Evolutionary conservation across 35 echinoderm and acorn worm genomes (phyloP), one percentile per base, ranked within the genome.

Genomic region (Patiria miniata): DNA sequence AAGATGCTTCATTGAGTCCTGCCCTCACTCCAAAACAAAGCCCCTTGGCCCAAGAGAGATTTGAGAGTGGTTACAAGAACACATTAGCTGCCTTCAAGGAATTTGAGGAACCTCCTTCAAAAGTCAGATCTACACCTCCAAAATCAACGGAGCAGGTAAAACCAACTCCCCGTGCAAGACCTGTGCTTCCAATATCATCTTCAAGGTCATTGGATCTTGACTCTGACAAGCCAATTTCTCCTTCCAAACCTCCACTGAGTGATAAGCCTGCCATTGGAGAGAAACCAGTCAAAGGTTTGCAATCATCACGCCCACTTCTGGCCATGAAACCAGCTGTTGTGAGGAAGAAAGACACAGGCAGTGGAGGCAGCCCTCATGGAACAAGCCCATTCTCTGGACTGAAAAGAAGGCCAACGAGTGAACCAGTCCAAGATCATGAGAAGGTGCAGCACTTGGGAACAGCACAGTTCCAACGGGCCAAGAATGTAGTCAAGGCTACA

Each of bases 41-140:
- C 26, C 65, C 65, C n/a, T 34, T 73, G 34, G 65, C 65, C 29
- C 65, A 73, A 34, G 65, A 73, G 65, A 73, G 65, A 73, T 73
- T 73, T 30, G 65, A 73, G 26, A 73, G 65, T 73, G 65, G 65
- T 23, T 73, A 73, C 65, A 73, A 73, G 29, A 73, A 10, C 26
- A 73, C 65, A 32, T 34, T 73, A 8, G 65, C 65, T 30, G 65
- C 65, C 29, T 73, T 73, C 8, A 73, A 73, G 65, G 65, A 73
- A 32, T 73, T 73, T 73, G 65, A 73, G 14, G 34, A 2, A 32
- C 65, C 65, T 14, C 65, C 65, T 32, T 34, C 26, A 14, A 18
- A 73, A 73, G 65, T 34, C 14, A 26, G 26, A 10, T 30, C 65
- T 73, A 10, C 19, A 26, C 26, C 65, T 32, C 65, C 65, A 1